Percentiles rank a stretch among this genome's conserved stretches.
phyloP scores from a whole-genome alignment of 2,113 vertebrate genomes.

The Struthidea cinerea region DNA sequence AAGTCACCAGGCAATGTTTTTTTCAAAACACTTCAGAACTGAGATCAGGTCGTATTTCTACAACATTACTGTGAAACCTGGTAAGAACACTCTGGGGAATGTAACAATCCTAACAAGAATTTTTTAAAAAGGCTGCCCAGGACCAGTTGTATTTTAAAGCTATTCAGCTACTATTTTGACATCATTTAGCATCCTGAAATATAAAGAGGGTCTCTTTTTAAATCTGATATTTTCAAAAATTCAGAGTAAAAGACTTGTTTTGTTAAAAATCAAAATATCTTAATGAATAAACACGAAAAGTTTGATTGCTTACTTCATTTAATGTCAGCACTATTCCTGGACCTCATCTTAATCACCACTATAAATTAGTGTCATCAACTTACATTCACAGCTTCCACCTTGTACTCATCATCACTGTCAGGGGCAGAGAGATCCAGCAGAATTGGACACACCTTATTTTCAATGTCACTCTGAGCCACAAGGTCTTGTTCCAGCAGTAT shows the following conservation, averaged over 20 bases:
- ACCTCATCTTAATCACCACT: background rate
- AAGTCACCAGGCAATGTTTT: slow-evolving; percentile 29
- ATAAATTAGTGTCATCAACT: slow-evolving; percentile 17
- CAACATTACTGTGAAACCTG: background rate
- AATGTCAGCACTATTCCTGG: background rate
- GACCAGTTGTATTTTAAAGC: background rate
- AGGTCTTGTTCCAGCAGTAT: slow-evolving; percentile 88
- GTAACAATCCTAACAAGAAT: background rate
- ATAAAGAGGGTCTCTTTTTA: background rate
- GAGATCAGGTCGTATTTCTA: slow-evolving; percentile 41
- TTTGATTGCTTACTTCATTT: background rate
- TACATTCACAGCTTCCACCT: slow-evolving; percentile 86
- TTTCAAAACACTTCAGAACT: slow-evolving; percentile 17
- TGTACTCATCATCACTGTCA: slow-evolving; percentile 84
- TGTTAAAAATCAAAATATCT: background rate
- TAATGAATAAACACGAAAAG: background rate
- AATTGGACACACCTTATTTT: slow-evolving; percentile 86
- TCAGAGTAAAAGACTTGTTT: background rate
- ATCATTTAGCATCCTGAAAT: background rate
- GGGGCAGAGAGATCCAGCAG: slow-evolving; percentile 84
- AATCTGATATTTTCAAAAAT: background rate
- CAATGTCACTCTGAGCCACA: slow-evolving; percentile 83
- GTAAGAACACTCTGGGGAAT: background rate
- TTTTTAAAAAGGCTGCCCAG: background rate
- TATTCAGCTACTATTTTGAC: background rate